phyloP scores from a whole-genome alignment of 1,140 invertebrate species.

The Cydia pomonella region DNA sequence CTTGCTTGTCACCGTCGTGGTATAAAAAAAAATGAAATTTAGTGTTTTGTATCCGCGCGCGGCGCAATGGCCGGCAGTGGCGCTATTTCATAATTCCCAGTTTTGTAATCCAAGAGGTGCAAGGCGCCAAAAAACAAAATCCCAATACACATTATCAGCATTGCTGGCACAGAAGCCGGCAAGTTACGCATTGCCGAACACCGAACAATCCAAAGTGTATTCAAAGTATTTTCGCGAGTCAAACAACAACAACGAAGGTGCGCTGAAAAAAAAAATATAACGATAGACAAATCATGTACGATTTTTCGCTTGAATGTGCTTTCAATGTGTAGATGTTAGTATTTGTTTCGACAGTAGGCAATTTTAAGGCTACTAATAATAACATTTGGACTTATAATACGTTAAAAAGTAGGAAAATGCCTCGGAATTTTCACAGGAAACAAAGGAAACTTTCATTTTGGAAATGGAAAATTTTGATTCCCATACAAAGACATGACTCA shows the following conservation, averaged over 20 bases:
- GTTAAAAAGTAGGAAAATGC: too few species aligned
- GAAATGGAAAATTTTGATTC: too few species aligned
- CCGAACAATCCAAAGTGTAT: constrained; percentile 6
- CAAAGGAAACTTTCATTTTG: too few species aligned
- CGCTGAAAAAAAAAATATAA: constrained; percentile 1
- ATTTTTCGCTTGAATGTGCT: neutral
- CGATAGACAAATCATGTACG: constrained; percentile 9
- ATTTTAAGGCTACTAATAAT: neutral
- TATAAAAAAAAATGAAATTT: too few species aligned
- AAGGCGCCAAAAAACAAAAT: neutral
- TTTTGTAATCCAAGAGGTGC: neutral
- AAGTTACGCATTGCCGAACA: constrained; percentile 4
- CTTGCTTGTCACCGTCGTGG: too few species aligned
- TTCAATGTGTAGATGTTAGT: neutral
- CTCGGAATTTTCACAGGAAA: too few species aligned
- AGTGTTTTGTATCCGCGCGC: too few species aligned
- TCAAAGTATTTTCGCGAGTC: constrained; percentile 15
- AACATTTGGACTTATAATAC: too few species aligned
- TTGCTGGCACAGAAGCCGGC: neutral
- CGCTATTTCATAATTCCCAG: too few species aligned
- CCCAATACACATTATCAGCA: neutral
- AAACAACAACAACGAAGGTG: constrained; percentile 3
- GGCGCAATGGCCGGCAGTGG: too few species aligned
- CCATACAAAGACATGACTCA: too few species aligned
- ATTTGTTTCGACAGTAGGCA: neutral